Base-by-base conservation (phyloP, 2,113 vertebrate species). In the Datnioides undecimradiatus region DNA sequence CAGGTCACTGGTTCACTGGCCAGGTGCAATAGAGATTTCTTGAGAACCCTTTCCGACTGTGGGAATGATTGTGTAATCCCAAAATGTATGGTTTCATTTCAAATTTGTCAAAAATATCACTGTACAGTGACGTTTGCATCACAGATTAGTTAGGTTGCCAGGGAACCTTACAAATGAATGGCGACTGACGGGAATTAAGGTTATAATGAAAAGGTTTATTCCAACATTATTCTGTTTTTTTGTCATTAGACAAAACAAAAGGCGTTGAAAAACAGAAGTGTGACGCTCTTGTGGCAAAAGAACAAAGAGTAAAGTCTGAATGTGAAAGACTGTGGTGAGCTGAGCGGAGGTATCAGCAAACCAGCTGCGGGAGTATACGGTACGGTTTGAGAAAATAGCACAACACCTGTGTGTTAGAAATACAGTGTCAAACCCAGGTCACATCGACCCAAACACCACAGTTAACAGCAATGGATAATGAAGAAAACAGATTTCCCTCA, bases 251-350 rank as follows among this genome's bases (percentile, higher is more conserved):
- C 11, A 8, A 23, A 46, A 34, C 29, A 43, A 52, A 25, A 7
- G 10, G 1, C 59, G 3, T 43, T 6, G 73, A 81, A 77, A 78
- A 67, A 62, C 16, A 80, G 58, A 65, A 59, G 41, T 76, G 57
- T 69, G 4, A 27, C 40, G 33, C 48, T 70, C 12, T 25, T 41
- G 23, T 40, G 17, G 16, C 7, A 48, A 17, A 70, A 49, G 40
- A 63, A 38, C 36, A 74, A 73, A 77, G 48, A 55, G 11, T 4
- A 41, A 13, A 45, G 51, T 0, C 0, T 66, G 13, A 67, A 64
- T 73, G 14, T 71, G 73, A 78, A 66, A 78, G 72, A 58, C 19
- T 55, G 76, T 64, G 55, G 68, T 73, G 62, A 52, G 23, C 1
- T 3, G n/a, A 25, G 29, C 40, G 36, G 29, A 12, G 12, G 3